Percentiles rank a stretch among this genome's conserved stretches.
Evolutionary conservation across 2,888 invertebrate species (phyloP).

Genomic region (Dicycla oo): DNA sequence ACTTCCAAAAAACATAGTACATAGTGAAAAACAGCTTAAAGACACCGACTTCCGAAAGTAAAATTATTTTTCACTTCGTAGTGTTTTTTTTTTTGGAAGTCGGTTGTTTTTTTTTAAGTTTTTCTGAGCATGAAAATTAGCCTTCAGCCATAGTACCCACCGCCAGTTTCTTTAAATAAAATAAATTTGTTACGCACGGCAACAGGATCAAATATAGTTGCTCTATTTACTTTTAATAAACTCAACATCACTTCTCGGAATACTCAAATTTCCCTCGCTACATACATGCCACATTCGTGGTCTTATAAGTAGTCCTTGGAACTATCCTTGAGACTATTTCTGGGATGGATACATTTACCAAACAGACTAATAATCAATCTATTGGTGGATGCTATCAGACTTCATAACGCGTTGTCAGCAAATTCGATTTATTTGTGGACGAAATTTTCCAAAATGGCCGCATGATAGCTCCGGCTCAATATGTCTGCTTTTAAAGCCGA

Average conservation of each 20-base stretch:
- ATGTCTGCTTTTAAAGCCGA: no score
- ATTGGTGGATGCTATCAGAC: constrained; percentile 36
- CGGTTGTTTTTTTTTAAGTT: no score
- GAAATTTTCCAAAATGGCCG: constrained; percentile 32
- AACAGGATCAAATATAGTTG: background rate
- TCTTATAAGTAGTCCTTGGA: no score
- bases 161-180: background rate
- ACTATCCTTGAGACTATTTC: constrained; percentile 31
- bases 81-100: no score
- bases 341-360: constrained; percentile 38
- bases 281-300: constrained; percentile 32
- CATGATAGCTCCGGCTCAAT: constrained; percentile 6
- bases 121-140: background rate
- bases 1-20: no score
- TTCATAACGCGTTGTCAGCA: constrained; percentile 22
- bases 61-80: no score
- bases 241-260: background rate
- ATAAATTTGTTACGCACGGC: constrained; percentile 4
- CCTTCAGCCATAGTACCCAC: no score
- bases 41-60: no score
- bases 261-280: constrained; percentile 12
- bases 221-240: constrained; percentile 7
- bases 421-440: constrained; percentile 34
- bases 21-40: no score
- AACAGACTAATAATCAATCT: constrained; percentile 41